Evolutionary conservation across 1,140 invertebrate species (phyloP).

Genomic region (Caenorhabditis remanei): DNA sequence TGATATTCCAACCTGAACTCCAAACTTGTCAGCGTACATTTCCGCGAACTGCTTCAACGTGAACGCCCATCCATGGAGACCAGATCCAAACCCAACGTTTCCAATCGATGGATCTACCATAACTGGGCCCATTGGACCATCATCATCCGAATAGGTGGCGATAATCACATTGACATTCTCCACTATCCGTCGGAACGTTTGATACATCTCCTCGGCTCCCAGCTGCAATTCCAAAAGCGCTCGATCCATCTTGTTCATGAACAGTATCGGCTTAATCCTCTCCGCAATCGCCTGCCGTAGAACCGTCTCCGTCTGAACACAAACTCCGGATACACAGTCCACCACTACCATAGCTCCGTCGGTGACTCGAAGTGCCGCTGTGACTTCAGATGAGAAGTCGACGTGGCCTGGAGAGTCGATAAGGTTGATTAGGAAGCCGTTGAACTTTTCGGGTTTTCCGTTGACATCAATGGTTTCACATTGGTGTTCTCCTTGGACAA

Average conservation of each 20-base stretch:
- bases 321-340: slow-evolving; percentile 98
- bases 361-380: slow-evolving; percentile 96
- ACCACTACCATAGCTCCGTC: slow-evolving; percentile 98
- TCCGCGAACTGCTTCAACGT: slow-evolving; percentile 98
- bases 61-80: slow-evolving; percentile 98
- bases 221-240: slow-evolving; percentile 92
- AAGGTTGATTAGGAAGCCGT: slow-evolving; percentile 97
- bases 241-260: slow-evolving; percentile 99
- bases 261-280: slow-evolving; percentile 96
- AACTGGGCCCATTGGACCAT: slow-evolving; percentile 97
- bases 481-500: slow-evolving; percentile 81
- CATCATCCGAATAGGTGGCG: slow-evolving; percentile 95
- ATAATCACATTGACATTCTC: slow-evolving; percentile 99
- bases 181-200: slow-evolving; percentile 99
- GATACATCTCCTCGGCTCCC: slow-evolving; percentile 96
- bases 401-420: slow-evolving; percentile 99
- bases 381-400: slow-evolving; percentile 98
- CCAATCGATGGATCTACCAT: slow-evolving; percentile 95
- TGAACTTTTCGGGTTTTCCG: slow-evolving; percentile 86
- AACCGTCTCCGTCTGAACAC: slow-evolving; percentile 98
- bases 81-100: slow-evolving; percentile 98
- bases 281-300: slow-evolving; percentile 97
- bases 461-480: slow-evolving; percentile 77
- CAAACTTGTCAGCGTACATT: slow-evolving; percentile 98
- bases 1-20: no score